Evolutionary conservation across 2,113 vertebrate genomes (phyloP).

Genomic region (Cyprinodon brontotheroides): DNA sequence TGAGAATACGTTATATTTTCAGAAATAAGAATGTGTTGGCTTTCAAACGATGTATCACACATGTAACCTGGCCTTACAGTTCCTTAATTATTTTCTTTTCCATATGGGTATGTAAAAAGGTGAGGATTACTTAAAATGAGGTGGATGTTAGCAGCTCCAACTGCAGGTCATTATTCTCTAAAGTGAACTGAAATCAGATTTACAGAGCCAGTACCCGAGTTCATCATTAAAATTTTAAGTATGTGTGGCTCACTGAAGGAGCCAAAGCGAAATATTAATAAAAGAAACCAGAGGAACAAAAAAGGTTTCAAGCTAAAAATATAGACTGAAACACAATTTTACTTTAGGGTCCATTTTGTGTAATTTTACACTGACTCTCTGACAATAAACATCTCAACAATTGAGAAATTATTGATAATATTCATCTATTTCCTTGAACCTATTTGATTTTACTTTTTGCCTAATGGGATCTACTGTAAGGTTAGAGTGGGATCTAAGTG

Average conservation of each 20-base stretch:
- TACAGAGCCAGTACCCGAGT: constrained; percentile 12
- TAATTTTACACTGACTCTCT: constrained; percentile 11
- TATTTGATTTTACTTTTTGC: too few relatives aligned
- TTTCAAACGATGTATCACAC: too few relatives aligned
- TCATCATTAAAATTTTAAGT: constrained; percentile 50
- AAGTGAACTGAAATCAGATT: constrained; percentile 41
- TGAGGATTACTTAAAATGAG: background rate
- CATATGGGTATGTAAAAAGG: too few relatives aligned
- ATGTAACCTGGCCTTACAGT: too few relatives aligned
- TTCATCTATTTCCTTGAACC: too few relatives aligned
- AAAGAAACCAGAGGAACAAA: background rate
- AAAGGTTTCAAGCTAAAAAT: background rate
- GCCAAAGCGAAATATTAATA: constrained; percentile 2
- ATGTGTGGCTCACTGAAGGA: constrained; percentile 13
- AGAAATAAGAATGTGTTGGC: too few relatives aligned
- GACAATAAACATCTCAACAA: constrained; percentile 6
- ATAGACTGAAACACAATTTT: background rate
- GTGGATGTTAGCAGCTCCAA: constrained; percentile 15
- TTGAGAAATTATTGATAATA: too few relatives aligned
- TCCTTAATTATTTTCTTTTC: too few relatives aligned
- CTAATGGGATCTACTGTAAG: too few relatives aligned
- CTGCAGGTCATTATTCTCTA: constrained; percentile 33
- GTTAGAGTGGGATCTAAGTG: too few relatives aligned
- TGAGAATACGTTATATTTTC: too few relatives aligned
- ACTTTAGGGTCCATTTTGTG: background rate